Base-by-base conservation (phyloP, 2,113 vertebrate genomes). In the Ellobius talpinus region DNA sequence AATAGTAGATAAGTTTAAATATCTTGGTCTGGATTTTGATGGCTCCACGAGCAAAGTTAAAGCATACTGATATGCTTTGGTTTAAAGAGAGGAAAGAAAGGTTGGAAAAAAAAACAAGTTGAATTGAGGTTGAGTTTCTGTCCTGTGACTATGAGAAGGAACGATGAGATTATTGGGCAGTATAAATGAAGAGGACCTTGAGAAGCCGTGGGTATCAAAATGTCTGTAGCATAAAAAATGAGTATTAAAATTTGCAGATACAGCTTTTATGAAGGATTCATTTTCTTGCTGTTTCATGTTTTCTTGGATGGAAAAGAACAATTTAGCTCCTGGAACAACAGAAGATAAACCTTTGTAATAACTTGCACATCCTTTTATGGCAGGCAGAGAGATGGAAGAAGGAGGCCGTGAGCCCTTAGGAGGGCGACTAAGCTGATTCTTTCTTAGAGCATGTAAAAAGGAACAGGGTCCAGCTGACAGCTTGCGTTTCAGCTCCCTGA, bases 1-100 rank as follows among this genome's bases (percentile, higher is more conserved):
- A 89, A 76, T 45, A 50, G 1, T 39, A n/a, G 72, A 33, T 94
- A 90, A 94, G 6, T 91, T 93, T 89, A 68, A 88, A 36, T 50
- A 76, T 93, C 39, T 68, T 50, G 55, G 24, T 73, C 31, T 86
- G 42, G 50, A 23, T 78, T 39, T 81, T 70, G 36, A 23, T 73
- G 73, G 70, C 31, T 21, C 58, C 31, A n/a, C n/a, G 36, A 39
- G 16, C 42, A 79, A 73, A 84, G 85, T 58, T 45, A 19, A 66
- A 68, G 21, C 26, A 29, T 42, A 68, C 72, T 29, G n/a, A 16
- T 73, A 36, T 91, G 26, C 79, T 73, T 9, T 68, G 31, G 17
- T 19, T 52, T 96, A 23, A 24, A 42, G 66, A 36, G n/a, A n/a
- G 78, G 42, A 93, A 87, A 70, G 14, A 5, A 24, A 84, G 31